These are phyloP conservation scores for Crotalus horridus DNA, from an alignment of 2,113 vertebrate species.

Conservation along the genomic window DNA sequence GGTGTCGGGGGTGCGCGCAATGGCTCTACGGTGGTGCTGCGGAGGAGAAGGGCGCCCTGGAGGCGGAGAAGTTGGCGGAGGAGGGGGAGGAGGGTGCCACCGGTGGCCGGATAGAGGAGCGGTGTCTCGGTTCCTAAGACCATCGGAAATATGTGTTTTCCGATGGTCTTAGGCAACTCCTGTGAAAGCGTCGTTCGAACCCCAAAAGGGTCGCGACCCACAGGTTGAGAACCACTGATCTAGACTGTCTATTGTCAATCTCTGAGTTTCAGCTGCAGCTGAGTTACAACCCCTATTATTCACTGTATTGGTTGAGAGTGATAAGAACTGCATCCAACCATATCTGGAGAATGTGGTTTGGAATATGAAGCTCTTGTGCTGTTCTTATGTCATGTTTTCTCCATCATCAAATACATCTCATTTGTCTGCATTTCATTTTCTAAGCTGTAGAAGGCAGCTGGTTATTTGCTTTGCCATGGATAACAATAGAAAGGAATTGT, in stretches of 20 bases:
- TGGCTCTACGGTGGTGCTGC: too few species aligned
- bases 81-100: too few species aligned
- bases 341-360: neutral
- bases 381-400: neutral
- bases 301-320: neutral
- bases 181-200: too few species aligned
- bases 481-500: neutral
- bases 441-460: neutral
- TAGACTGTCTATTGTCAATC: neutral
- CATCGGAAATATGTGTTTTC: too few species aligned
- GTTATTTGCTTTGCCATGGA: neutral
- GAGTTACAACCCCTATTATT: neutral
- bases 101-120: too few species aligned
- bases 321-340: neutral
- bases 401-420: constrained; percentile 9
- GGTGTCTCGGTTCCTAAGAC: too few species aligned
- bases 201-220: too few species aligned
- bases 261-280: neutral
- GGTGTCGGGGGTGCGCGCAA: too few species aligned
- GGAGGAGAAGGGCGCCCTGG: too few species aligned
- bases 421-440: constrained; percentile 27
- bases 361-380: neutral
- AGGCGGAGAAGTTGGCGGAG: too few species aligned
- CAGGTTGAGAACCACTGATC: too few species aligned
- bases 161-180: too few species aligned